Conservation (phyloP, 2,113 vertebrate genomes). For the Rhadina sibilatrix region DNA sequence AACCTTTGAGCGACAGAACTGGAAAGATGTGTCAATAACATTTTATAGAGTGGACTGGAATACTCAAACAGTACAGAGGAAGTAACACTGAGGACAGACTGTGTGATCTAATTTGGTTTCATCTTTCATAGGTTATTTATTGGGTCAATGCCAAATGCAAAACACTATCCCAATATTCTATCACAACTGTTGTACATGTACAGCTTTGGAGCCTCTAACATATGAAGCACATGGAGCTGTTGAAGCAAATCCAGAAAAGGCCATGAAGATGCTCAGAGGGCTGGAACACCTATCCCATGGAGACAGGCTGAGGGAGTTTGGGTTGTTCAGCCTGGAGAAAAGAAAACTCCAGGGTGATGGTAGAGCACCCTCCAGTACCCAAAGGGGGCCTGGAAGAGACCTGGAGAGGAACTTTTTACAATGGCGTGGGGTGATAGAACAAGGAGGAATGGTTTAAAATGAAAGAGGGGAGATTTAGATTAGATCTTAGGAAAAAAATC, state of each 20-base stretch:
- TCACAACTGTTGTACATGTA: not conserved
- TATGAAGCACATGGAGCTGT: not conserved
- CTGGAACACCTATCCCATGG: not conserved
- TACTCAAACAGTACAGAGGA: not conserved
- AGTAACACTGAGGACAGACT: not conserved
- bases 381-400: not conserved
- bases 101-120: not conserved
- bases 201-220: not conserved
- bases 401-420: not conserved
- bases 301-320: not conserved
- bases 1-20: not conserved
- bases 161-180: not conserved
- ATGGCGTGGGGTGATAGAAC: rapidly evolving
- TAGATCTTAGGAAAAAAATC: not conserved
- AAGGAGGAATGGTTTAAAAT: not conserved
- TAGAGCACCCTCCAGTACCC: not conserved
- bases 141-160: not conserved
- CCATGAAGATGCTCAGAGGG: not conserved
- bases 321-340: not conserved
- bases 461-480: not conserved
- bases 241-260: not conserved
- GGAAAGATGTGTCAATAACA: not conserved
- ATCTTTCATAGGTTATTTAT: not conserved
- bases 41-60: not conserved
- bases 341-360: not conserved